Conservation (phyloP, 2,113 vertebrate species). For the Brevimyrus niger region DNA sequence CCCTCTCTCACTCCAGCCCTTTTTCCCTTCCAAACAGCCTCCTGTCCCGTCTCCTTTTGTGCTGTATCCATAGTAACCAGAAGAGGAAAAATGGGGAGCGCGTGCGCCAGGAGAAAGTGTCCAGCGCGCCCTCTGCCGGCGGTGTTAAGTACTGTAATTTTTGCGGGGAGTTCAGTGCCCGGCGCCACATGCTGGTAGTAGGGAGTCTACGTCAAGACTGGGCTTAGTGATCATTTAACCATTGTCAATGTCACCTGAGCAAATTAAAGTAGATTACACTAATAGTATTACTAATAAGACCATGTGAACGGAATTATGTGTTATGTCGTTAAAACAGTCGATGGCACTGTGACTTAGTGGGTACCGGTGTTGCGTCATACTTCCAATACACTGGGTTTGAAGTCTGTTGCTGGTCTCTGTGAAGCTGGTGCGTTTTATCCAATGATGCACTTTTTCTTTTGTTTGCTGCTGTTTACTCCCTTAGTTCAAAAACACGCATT, state of each 20-base stretch:
- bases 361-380: neutral
- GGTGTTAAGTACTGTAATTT: neutral
- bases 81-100: conserved; percentile 40
- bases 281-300: neutral
- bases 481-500: neutral
- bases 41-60: conserved; percentile 72
- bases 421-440: neutral
- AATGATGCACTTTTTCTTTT: neutral
- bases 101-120: conserved; percentile 26
- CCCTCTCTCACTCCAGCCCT: conserved; percentile 35
- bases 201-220: neutral
- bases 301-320: neutral
- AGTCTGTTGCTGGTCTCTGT: neutral
- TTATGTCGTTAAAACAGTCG: neutral
- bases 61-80: conserved; percentile 64
- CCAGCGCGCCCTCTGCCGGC: conserved; percentile 53
- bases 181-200: neutral
- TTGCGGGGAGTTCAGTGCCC: neutral
- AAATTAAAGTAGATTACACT: neutral
- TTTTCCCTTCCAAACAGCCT: conserved; percentile 53
- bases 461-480: neutral
- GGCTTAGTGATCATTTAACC: neutral
- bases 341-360: neutral
- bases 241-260: neutral
- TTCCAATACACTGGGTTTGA: neutral